Conservation (phyloP, 2,113 vertebrate species). For the Passer domesticus region DNA sequence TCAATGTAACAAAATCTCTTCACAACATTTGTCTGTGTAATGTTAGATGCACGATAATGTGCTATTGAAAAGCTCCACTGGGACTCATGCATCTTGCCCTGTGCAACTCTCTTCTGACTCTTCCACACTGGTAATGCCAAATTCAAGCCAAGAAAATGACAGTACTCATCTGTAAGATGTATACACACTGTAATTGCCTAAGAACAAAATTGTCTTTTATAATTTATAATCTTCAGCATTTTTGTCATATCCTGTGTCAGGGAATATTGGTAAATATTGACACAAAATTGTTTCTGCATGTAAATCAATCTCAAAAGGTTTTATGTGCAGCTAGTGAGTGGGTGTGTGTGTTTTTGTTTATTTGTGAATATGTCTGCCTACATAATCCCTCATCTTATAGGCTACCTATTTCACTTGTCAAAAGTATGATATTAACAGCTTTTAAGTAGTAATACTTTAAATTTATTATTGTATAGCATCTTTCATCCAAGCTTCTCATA, state of each 20-base stretch:
- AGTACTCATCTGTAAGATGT: not conserved
- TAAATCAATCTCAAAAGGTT: not conserved
- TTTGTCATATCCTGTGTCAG: not conserved
- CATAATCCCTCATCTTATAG: not conserved
- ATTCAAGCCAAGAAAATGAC: not conserved
- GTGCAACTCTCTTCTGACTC: not conserved
- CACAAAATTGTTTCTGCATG: not conserved
- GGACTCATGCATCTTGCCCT: not conserved
- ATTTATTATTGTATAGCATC: not conserved
- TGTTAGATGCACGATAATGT: not conserved
- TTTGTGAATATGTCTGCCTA: conserved; percentile 4
- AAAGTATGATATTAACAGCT: not conserved
- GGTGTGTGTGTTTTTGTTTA: conserved; percentile 19
- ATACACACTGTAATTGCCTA: not conserved
- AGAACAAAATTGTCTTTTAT: not conserved
- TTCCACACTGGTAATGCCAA: not conserved
- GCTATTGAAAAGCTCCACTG: not conserved
- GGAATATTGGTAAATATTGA: not conserved
- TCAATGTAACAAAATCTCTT: not conserved
- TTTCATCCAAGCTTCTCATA: not conserved
- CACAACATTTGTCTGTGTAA: not conserved
- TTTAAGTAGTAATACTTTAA: not conserved
- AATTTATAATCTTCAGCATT: not conserved
- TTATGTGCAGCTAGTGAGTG: not conserved
- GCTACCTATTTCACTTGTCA: not conserved